These are phyloP conservation scores for Drosophila chauvacae DNA, from an alignment of 1,140 invertebrate genomes.

Conservation along the genomic window DNA sequence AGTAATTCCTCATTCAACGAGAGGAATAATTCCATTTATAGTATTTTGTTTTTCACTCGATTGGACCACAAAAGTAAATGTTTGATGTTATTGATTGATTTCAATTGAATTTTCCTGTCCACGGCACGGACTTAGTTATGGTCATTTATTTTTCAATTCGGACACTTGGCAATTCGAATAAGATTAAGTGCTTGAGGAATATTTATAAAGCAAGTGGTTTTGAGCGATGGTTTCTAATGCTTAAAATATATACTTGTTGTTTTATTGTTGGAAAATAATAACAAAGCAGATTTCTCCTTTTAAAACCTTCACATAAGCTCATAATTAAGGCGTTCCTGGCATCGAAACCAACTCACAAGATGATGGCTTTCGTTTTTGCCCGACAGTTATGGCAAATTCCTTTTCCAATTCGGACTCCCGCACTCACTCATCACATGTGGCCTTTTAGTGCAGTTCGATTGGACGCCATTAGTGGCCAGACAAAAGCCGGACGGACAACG, in stretches of 20 bases:
- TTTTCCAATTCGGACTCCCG: background rate
- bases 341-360: background rate
- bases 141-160: conserved; percentile 24
- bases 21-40: conserved; percentile 36
- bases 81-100: conserved; percentile 24
- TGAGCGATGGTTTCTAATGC: background rate
- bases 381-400: background rate
- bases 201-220: background rate
- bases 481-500: conserved; percentile 9
- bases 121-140: conserved; percentile 4
- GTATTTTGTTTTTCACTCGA: conserved; percentile 36
- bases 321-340: background rate
- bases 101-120: conserved; percentile 18
- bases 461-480: conserved; percentile 23
- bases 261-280: background rate
- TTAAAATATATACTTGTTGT: background rate
- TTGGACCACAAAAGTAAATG: conserved; percentile 33
- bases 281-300: background rate
- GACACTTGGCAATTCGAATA: conserved; percentile 5
- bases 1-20: conserved; percentile 18
- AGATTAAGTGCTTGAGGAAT: conserved; percentile 1
- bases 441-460: conserved; percentile 27
- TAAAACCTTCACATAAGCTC: background rate
- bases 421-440: conserved; percentile 25
- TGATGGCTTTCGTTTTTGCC: background rate